Evolutionary conservation across 2,888 invertebrate genomes (phyloP).

Genomic region (Elgonia sp.): DNA sequence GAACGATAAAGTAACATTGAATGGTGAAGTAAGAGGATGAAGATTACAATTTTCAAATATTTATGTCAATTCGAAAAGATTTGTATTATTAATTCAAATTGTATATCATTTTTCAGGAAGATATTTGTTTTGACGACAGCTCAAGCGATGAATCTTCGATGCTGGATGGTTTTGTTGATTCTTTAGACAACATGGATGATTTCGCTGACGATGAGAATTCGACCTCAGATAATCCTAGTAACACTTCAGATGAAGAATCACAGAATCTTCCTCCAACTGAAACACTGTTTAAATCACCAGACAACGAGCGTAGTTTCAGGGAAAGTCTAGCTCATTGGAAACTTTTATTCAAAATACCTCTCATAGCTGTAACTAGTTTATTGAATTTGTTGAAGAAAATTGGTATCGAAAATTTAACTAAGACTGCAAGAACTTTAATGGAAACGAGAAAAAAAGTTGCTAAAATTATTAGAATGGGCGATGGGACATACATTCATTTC

Average conservation of each 20-base stretch:
- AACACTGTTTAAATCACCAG: neutral
- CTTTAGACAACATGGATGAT: constrained; percentile 28
- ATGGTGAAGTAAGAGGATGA: too few relatives aligned
- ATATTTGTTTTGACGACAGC: constrained; percentile 6
- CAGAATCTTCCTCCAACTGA: neutral
- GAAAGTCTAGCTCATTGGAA: constrained; percentile 18
- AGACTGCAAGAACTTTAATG: constrained; percentile 43
- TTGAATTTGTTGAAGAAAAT: constrained; percentile 17
- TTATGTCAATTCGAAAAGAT: too few relatives aligned
- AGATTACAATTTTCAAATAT: too few relatives aligned
- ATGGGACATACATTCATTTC: constrained; percentile 27
- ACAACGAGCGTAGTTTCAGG: neutral
- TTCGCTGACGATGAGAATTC: constrained; percentile 44
- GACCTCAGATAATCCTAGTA: constrained; percentile 17
- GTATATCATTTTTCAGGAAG: neutral
- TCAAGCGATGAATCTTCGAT: constrained; percentile 23
- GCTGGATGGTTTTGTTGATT: constrained; percentile 16
- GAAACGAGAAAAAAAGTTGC: constrained; percentile 32
- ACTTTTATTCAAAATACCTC: constrained; percentile 15
- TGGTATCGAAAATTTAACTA: constrained; percentile 38
- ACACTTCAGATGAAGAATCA: neutral
- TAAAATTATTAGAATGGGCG: constrained; percentile 17
- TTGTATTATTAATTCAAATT: too few relatives aligned
- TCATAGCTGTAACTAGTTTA: constrained; percentile 15
- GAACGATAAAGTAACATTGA: too few relatives aligned